Conservation (phyloP, 2,888 invertebrate species). For the Melinopterus prodromus region DNA sequence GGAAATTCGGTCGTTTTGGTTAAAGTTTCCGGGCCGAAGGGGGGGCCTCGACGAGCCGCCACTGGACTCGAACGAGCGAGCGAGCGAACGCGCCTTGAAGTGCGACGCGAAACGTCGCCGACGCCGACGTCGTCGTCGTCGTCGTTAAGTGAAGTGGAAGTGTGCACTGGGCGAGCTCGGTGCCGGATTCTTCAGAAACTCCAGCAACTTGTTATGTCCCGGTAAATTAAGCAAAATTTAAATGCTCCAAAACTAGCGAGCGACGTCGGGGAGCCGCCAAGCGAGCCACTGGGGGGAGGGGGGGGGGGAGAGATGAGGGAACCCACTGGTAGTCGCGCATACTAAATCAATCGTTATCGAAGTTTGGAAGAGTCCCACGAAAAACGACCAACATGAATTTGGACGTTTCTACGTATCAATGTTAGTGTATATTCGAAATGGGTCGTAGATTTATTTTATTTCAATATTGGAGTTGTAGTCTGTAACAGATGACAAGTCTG, state of each 20-base stretch:
- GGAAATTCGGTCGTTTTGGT: too few relatives aligned
- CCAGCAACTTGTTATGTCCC: background rate
- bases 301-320: too few relatives aligned
- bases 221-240: conserved; percentile 4
- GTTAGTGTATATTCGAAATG: background rate
- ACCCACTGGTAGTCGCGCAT: background rate
- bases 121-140: background rate
- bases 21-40: too few relatives aligned
- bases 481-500: too few relatives aligned
- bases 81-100: background rate
- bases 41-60: background rate
- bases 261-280: background rate
- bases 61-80: background rate
- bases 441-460: too few relatives aligned
- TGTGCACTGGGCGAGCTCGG: background rate
- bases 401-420: background rate
- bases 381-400: background rate
- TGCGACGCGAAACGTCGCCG: too few relatives aligned
- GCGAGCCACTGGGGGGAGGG: background rate
- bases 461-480: too few relatives aligned
- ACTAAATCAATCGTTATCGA: background rate
- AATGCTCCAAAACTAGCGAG: background rate
- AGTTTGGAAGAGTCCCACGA: background rate
- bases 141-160: background rate
- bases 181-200: background rate